Evolutionary conservation across 2,797 vertebrate species (phyloP).

Genomic region (Lates japonicus): DNA sequence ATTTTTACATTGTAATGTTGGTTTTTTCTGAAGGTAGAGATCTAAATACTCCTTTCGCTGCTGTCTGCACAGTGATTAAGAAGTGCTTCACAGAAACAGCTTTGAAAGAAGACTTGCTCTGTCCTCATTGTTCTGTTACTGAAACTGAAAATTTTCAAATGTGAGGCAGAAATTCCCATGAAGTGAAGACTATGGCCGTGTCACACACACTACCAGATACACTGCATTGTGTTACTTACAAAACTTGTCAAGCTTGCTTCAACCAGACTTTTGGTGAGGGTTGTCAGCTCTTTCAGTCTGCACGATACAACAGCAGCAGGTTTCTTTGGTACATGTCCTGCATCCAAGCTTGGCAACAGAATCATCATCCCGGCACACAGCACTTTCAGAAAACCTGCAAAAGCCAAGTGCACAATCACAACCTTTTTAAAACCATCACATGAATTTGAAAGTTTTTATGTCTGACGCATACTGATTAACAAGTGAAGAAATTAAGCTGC

Average conservation of each 20-base stretch:
- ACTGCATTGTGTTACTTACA: slow-evolving; percentile 59
- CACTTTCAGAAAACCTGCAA: slow-evolving; percentile 53
- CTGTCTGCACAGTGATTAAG: neutral
- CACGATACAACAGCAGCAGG: slow-evolving; percentile 15
- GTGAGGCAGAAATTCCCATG: neutral
- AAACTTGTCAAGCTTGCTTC: slow-evolving; percentile 29
- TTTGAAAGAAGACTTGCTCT: neutral
- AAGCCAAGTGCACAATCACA: neutral
- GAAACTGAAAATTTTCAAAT: neutral
- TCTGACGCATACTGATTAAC: neutral
- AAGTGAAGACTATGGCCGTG: neutral
- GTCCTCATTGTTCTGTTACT: neutral
- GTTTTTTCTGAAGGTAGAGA: neutral
- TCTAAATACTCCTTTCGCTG: no score
- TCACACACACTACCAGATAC: neutral
- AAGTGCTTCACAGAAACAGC: neutral
- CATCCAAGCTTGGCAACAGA: slow-evolving; percentile 39
- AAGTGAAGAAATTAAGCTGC: neutral
- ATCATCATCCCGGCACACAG: slow-evolving; percentile 39
- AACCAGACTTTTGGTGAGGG: slow-evolving; percentile 21
- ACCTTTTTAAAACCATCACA: neutral
- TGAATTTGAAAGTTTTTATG: neutral
- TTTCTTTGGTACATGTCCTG: neutral
- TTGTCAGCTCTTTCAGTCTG: slow-evolving; percentile 8
- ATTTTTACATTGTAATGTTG: neutral